These are phyloP conservation scores for Phymorhynchus buccinoides DNA, from an alignment of 1,140 invertebrate species.

Conservation along the genomic window DNA sequence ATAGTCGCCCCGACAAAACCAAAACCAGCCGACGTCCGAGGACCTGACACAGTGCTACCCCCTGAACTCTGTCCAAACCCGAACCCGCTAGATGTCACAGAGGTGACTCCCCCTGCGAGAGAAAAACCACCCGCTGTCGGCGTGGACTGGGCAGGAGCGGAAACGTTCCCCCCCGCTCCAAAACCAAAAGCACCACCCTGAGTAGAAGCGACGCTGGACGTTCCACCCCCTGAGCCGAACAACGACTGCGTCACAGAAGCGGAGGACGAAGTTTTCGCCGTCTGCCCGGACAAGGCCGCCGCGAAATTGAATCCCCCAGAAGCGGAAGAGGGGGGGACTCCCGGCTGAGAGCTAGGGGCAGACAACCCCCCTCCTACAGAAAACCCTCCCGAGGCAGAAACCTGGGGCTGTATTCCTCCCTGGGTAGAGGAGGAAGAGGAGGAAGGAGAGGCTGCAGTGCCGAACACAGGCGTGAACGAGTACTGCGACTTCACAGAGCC, in stretches of 20 bases:
- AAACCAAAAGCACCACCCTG: not conserved
- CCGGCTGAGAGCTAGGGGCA: not conserved
- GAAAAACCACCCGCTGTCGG: not conserved
- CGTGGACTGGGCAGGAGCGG: not conserved
- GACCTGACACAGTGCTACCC: not conserved
- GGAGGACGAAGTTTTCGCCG: not conserved
- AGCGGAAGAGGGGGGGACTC: too few relatives aligned
- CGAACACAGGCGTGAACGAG: not conserved
- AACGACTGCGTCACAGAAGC: not conserved
- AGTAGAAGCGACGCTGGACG: not conserved
- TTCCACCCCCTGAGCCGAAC: not conserved
- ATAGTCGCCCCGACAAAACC: not conserved
- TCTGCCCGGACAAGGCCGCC: not conserved
- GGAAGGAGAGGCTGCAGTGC: not conserved
- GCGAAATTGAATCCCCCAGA: slow-evolving; percentile 27
- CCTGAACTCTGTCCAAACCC: not conserved
- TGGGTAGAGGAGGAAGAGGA: not conserved
- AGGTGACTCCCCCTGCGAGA: not conserved
- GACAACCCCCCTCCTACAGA: not conserved
- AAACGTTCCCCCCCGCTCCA: not conserved
- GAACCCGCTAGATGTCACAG: not conserved
- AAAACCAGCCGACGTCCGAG: not conserved
- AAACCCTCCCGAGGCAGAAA: not conserved
- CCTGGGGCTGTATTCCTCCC: not conserved
- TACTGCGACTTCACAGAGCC: not conserved